A percentile compares a stretch with the other conserved stretches of the same genome.
These are phyloP conservation scores for Heptranchias perlo DNA, from an alignment of 2,113 vertebrate genomes.

Conservation along the genomic window DNA sequence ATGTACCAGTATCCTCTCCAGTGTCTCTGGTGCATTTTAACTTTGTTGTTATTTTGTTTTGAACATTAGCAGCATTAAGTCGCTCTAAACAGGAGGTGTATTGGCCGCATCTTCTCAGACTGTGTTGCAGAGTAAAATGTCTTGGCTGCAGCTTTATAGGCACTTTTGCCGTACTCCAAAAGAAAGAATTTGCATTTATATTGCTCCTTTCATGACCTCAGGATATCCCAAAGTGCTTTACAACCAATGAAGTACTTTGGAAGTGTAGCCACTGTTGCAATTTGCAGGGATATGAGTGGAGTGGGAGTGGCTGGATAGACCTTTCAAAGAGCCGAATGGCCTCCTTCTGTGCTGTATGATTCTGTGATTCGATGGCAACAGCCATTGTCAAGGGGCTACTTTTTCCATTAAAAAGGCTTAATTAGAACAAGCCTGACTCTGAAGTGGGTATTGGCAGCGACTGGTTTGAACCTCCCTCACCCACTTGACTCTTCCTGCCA, in stretches of 20 bases:
- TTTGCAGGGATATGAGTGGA: too few species aligned
- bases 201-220: neutral
- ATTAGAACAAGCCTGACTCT: too few species aligned
- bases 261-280: neutral
- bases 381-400: too few species aligned
- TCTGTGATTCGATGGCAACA: too few species aligned
- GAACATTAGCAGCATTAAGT: neutral
- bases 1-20: neutral
- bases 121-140: too few species aligned
- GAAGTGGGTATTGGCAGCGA: too few species aligned
- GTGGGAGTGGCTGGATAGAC: too few species aligned
- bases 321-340: neutral
- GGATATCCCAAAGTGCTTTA: neutral
- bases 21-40: neutral
- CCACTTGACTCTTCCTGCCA: too few species aligned
- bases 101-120: too few species aligned
- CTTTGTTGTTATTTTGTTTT: neutral
- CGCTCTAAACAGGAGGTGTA: neutral
- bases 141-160: neutral
- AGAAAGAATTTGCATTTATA: neutral
- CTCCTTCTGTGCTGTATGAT: neutral
- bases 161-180: neutral
- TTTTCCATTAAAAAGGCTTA: too few species aligned
- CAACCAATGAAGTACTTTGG: neutral
- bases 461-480: too few species aligned